phyloP scores from a whole-genome alignment of 2,113 vertebrate genomes.

The Phoxinus phoxinus region DNA sequence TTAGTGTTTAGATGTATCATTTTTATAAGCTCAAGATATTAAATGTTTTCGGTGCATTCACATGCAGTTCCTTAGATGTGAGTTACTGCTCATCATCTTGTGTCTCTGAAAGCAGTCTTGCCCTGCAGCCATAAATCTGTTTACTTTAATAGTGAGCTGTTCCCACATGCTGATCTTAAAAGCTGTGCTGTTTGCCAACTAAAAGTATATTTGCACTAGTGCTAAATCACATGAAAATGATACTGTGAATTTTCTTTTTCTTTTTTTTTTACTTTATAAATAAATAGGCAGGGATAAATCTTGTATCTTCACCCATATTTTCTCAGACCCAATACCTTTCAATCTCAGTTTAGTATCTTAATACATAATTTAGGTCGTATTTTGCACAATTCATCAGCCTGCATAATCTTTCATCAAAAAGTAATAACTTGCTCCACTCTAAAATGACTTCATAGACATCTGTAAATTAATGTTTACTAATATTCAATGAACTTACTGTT shows the following conservation, averaged over 20 bases:
- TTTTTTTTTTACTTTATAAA: neutral
- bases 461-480: neutral
- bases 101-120: neutral
- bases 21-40: constrained; percentile 8
- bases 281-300: neutral
- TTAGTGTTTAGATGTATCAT: neutral
- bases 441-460: neutral
- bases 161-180: constrained; percentile 10
- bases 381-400: neutral
- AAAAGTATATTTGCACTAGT: constrained; percentile 10
- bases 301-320: neutral
- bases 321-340: neutral
- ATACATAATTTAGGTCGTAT: neutral
- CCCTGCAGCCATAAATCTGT: constrained; percentile 35
- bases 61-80: constrained; percentile 17
- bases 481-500: too few relatives aligned
- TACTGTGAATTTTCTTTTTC: neutral
- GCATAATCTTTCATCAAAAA: neutral
- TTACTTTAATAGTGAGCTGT: constrained; percentile 13
- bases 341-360: neutral
- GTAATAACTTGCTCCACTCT: neutral
- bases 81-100: constrained; percentile 19
- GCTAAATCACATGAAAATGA: neutral
- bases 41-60: neutral
- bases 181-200: constrained; percentile 9